Base-by-base conservation (phyloP, 2,113 vertebrate species). In the Albula glossodonta region DNA sequence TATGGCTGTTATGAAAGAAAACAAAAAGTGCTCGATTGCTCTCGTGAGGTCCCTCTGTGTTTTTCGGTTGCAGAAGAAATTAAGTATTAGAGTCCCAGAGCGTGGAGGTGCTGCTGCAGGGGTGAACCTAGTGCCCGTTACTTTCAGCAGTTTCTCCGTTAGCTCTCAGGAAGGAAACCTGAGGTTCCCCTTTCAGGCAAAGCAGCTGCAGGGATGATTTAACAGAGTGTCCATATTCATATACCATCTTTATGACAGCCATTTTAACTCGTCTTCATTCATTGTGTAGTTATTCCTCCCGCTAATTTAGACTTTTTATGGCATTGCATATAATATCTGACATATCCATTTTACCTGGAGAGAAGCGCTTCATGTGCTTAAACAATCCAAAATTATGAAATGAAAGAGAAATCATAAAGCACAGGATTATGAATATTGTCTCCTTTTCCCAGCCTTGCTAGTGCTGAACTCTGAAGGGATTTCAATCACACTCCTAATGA, bases 1-100 rank as follows among this genome's bases (percentile, higher is more conserved):
- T 74, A 74, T 22, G 70, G 70, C n/a, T 5, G 22, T n/a, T 80
- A n/a, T 82, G 53, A 82, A 53, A 25, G 51, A 82, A 53, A 82
- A 82, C 51, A 82, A 50, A 41, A 81, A 81, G 15, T 25, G 15
- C 19, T 51, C 19, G n/a, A 56, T 56, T 17, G 4, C 52, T 82
- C 80, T 53, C 80, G 11, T 52, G 80, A 53, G 80, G 50, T 51
- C 80, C 51, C 3, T 81, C 51, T n/a, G 31, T 31, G 31, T 82
- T 25, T 17, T 82, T 22, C 3, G 17, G 60, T 22, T 22, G 7
- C 17, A 22, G 60, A 19, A 66, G 7, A 31, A 74, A 74, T 74
- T 6, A 31, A 74, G 70, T 10, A 22, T 22, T 31, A 31, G 9
- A 74, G 31, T 31, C 70, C 70, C 70, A 7, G 25, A 74, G 17